These are phyloP conservation scores for Zonotrichia leucophrys DNA, from an alignment of 2,113 vertebrate genomes.

Conservation along the genomic window DNA sequence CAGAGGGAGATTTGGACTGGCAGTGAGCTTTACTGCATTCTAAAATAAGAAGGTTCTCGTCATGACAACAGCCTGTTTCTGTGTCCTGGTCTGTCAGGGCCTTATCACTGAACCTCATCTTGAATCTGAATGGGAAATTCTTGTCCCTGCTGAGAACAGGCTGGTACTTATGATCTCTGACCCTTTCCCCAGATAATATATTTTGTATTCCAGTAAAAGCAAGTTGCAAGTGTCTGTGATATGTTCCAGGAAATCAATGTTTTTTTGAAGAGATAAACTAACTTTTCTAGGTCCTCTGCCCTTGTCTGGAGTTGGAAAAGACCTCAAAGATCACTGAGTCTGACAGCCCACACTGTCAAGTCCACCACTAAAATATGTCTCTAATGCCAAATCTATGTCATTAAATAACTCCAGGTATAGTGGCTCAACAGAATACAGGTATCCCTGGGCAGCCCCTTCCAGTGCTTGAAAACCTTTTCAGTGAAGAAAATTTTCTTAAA, in stretches of 20 bases:
- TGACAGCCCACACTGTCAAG: neutral
- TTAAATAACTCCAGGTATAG: neutral
- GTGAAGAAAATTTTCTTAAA: neutral
- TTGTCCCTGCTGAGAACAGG: neutral
- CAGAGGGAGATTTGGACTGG: neutral
- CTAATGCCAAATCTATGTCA: neutral
- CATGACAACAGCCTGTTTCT: neutral
- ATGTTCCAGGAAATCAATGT: neutral
- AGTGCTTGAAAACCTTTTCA: neutral
- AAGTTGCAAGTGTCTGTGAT: neutral
- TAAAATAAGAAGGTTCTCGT: neutral
- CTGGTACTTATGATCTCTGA: neutral
- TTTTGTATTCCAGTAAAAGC: neutral
- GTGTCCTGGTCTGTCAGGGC: neutral
- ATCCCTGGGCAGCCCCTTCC: neutral
- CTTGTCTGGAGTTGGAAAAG: neutral
- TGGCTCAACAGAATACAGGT: neutral
- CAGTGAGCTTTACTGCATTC: neutral
- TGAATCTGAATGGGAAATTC: neutral
- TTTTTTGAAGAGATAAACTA: neutral
- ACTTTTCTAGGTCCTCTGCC: neutral
- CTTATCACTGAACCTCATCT: neutral
- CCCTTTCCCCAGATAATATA: neutral
- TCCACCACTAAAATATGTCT: neutral
- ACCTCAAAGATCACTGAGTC: neutral